phyloP scores from a whole-genome alignment of 2,888 invertebrate genomes.

The Glaucopsyche alexis region DNA sequence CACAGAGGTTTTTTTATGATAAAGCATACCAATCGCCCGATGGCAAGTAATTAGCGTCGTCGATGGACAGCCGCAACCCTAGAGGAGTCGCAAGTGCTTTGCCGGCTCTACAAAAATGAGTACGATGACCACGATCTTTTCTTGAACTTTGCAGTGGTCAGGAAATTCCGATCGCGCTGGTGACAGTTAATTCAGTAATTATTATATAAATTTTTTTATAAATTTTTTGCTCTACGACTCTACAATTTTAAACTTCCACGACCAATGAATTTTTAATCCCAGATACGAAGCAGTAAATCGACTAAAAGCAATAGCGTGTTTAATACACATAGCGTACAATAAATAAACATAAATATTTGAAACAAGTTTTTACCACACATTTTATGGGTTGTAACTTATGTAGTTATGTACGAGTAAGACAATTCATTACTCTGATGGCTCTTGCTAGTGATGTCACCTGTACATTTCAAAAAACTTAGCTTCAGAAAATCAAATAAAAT shows the following conservation, averaged over 20 bases:
- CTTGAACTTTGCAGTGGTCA: no score
- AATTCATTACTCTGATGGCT: slow-evolving; percentile 75
- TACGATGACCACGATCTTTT: no score
- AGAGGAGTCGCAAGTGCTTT: no score
- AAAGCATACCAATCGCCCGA: no score
- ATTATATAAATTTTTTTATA: no score
- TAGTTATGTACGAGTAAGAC: slow-evolving; percentile 41
- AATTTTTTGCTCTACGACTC: no score
- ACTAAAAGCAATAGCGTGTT: slow-evolving; percentile 6
- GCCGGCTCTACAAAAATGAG: no score
- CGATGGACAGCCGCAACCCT: no score
- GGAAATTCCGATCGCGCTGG: no score
- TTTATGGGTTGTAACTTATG: slow-evolving; percentile 48
- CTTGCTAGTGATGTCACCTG: neutral
- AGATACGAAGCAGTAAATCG: neutral
- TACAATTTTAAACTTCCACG: neutral
- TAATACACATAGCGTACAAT: neutral
- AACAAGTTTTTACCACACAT: slow-evolving; percentile 51
- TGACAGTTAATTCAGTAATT: no score
- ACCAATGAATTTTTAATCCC: neutral
- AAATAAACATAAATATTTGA: slow-evolving; percentile 12
- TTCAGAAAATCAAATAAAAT: neutral
- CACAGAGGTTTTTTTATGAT: no score
- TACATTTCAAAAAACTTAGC: neutral
- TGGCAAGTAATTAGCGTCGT: no score